These are phyloP conservation scores for Scaptomyza hsui DNA, from an alignment of 1,140 invertebrate genomes.

Conservation along the genomic window DNA sequence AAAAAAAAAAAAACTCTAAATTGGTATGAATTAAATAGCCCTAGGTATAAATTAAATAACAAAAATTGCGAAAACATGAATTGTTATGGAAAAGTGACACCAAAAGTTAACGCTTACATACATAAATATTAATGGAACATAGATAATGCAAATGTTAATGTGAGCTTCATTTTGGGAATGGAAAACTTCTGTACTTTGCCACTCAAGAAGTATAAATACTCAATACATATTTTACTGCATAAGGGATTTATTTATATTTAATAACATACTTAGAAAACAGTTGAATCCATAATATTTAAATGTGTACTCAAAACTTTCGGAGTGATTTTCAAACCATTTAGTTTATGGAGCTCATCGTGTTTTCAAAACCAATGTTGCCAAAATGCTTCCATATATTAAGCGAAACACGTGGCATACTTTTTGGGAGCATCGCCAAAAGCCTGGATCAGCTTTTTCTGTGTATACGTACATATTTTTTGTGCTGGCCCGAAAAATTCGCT, in stretches of 20 bases:
- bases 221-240: too few relatives aligned
- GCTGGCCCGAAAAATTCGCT: slow-evolving; percentile 27
- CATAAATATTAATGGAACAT: slow-evolving; percentile 16
- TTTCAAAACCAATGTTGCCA: slow-evolving; percentile 9
- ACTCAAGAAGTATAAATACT: neutral
- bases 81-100: slow-evolving; percentile 8
- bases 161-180: slow-evolving; percentile 46
- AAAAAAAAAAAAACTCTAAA: slow-evolving; percentile 14
- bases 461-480: neutral
- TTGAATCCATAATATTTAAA: neutral
- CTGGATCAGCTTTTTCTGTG: slow-evolving; percentile 24
- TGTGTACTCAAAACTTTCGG: neutral
- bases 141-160: slow-evolving; percentile 40
- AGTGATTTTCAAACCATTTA: neutral
- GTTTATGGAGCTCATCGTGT: neutral
- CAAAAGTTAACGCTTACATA: slow-evolving; percentile 15
- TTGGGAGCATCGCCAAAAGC: slow-evolving; percentile 31
- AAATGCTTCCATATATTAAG: slow-evolving; percentile 51
- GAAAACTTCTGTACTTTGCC: neutral
- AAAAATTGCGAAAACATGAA: slow-evolving; percentile 72
- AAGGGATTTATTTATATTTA: too few relatives aligned
- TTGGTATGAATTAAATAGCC: slow-evolving; percentile 67
- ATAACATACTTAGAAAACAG: neutral
- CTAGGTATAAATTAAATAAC: slow-evolving; percentile 76
- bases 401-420: slow-evolving; percentile 72